Percentiles rank a stretch among this genome's conserved stretches.
These are phyloP conservation scores for Irena cyanogastra DNA, from an alignment of 2,113 vertebrate species.

Conservation along the genomic window DNA sequence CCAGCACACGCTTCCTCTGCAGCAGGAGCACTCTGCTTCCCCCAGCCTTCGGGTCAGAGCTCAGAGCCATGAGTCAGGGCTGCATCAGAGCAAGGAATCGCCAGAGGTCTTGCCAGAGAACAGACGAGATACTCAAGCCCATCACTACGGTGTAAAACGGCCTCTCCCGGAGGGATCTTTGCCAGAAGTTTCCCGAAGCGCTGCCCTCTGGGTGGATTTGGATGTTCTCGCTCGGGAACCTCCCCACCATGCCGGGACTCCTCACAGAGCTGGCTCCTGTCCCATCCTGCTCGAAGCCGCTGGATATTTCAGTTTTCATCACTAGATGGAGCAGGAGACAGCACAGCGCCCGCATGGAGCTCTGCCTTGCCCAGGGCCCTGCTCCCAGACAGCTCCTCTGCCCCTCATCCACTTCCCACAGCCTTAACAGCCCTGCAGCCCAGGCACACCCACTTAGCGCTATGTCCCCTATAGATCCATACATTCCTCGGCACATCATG, in stretches of 20 bases:
- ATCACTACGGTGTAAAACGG: accelerated
- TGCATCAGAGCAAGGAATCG: not conserved
- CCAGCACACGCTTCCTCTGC: accelerated
- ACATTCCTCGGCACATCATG: not conserved
- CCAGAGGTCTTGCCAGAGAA: not conserved
- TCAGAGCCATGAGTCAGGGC: not conserved
- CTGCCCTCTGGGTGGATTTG: not conserved
- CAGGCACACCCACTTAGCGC: not conserved
- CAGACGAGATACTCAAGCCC: not conserved
- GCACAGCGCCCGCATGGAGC: not conserved
- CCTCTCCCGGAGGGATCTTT: too few relatives aligned
- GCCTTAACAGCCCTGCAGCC: not conserved
- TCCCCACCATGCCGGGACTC: accelerated
- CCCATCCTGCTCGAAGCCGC: not conserved
- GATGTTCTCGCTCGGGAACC: not conserved
- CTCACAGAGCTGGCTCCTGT: not conserved
- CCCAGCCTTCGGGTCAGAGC: not conserved
- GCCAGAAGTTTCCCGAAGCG: not conserved
- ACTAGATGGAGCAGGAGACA: slow-evolving; percentile 37
- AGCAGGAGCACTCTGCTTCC: not conserved
- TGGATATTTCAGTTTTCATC: not conserved
- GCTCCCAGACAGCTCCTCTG: not conserved
- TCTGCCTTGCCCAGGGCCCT: not conserved
- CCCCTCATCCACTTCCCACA: too few relatives aligned
- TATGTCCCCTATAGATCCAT: not conserved